These are phyloP conservation scores for Leptopilina clavipes DNA, from an alignment of 1,140 invertebrate genomes.

Conservation along the genomic window DNA sequence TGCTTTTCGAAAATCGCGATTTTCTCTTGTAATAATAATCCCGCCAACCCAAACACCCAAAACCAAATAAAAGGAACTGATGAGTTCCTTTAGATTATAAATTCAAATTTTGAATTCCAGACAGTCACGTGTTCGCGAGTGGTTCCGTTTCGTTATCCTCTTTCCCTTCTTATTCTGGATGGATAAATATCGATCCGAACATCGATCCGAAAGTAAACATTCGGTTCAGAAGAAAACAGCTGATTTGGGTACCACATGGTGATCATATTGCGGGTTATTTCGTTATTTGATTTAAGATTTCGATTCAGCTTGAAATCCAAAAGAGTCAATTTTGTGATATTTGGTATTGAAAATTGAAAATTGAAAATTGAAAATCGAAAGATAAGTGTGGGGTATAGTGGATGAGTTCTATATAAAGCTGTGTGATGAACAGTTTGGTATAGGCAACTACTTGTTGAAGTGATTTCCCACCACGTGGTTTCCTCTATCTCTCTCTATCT, in stretches of 20 bases:
- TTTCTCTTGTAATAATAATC: no score
- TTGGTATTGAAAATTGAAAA: neutral
- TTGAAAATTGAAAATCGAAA: neutral
- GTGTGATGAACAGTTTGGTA: neutral
- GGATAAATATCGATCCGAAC: no score
- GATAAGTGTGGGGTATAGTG: neutral
- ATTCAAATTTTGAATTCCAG: no score
- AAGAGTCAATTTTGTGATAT: no score
- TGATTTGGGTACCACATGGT: conserved; percentile 10
- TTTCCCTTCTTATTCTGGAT: neutral
- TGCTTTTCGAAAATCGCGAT: conserved; percentile 47
- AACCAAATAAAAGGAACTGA: no score
- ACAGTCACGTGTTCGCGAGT: no score
- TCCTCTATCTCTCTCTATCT: neutral
- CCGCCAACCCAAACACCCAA: no score
- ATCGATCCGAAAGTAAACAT: neutral
- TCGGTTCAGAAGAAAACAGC: neutral
- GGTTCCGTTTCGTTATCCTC: no score
- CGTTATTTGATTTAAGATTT: no score
- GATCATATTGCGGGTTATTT: neutral
- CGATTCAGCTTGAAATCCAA: no score
- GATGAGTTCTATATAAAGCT: no score
- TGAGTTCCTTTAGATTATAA: no score
- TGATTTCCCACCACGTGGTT: conserved; percentile 24
- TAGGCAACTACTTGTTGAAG: conserved; percentile 24